A percentile compares a stretch with the other conserved stretches of the same genome.
These are phyloP conservation scores for Drosophila sp. DNA, from an alignment of 1,140 invertebrate genomes.

Conservation along the genomic window DNA sequence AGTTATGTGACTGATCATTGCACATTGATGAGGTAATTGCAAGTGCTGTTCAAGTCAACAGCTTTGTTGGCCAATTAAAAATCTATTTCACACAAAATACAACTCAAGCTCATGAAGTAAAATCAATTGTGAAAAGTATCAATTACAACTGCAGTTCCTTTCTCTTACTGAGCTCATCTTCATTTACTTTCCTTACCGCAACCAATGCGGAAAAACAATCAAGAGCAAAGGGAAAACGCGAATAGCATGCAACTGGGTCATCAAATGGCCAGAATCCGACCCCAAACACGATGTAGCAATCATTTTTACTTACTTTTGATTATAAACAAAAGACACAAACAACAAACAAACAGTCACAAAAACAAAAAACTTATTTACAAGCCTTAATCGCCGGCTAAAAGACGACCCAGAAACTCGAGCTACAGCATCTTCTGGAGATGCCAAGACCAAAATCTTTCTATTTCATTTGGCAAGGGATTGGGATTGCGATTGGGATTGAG, in stretches of 20 bases:
- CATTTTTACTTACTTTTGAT: constrained; percentile 82
- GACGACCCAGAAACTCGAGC: constrained; percentile 35
- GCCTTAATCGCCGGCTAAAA: constrained; percentile 36
- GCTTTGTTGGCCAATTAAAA: background rate
- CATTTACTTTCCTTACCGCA: constrained; percentile 69
- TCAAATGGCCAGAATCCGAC: constrained; percentile 48
- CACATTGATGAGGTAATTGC: constrained; percentile 55
- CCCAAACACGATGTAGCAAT: constrained; percentile 77
- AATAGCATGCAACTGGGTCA: constrained; percentile 69
- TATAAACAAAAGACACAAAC: constrained; percentile 65
- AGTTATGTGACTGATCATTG: constrained; percentile 32
- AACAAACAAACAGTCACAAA: constrained; percentile 54
- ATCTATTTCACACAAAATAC: constrained; percentile 5
- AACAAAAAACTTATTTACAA: constrained; percentile 47
- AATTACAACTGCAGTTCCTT: constrained; percentile 33
- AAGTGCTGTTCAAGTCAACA: background rate
- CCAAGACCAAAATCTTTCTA: constrained; percentile 42
- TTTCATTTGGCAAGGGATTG: constrained; percentile 47
- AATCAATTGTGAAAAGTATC: background rate
- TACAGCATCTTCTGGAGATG: constrained; percentile 15
- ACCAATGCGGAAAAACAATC: constrained; percentile 6
- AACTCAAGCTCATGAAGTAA: too few relatives aligned
- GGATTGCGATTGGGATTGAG: too few relatives aligned
- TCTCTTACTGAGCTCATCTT: constrained; percentile 40
- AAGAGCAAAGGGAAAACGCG: constrained; percentile 37